Evolutionary conservation across 2,888 invertebrate species (phyloP).

Genomic region (Hermaeophaga mercurialis): DNA sequence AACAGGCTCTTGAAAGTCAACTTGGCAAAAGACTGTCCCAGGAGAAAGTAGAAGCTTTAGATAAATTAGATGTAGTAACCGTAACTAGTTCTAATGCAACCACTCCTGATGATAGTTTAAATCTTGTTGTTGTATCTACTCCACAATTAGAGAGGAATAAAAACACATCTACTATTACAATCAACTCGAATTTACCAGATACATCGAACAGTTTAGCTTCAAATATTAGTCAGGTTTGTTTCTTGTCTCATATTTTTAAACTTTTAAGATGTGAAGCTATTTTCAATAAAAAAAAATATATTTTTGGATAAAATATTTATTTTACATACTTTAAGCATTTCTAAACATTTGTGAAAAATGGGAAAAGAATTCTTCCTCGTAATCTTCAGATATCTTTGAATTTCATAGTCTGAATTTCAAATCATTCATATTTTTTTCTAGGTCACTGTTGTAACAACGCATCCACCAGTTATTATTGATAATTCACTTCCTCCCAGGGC

Average conservation of each 20-base stretch:
- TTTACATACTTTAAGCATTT: no score
- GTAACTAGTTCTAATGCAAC: constrained; percentile 45
- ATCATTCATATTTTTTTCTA: constrained; percentile 57
- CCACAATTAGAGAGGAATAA: constrained; percentile 51
- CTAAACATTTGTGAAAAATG: no score
- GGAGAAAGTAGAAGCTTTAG: constrained; percentile 34
- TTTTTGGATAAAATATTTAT: no score
- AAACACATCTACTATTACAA: constrained; percentile 61
- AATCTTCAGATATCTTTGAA: no score
- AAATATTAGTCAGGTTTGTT: constrained; percentile 69
- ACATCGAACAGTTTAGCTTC: constrained; percentile 76
- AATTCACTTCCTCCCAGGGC: constrained; percentile 61
- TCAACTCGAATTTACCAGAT: constrained; percentile 62
- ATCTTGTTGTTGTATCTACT: constrained; percentile 52
- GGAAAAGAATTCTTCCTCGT: no score
- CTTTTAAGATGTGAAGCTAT: constrained; percentile 1
- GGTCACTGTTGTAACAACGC: constrained; percentile 83
- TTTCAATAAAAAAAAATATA: neutral
- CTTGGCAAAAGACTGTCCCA: constrained; percentile 40
- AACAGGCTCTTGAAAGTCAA: constrained; percentile 44
- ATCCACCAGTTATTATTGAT: constrained; percentile 78
- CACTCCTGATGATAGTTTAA: constrained; percentile 47
- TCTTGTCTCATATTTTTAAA: constrained; percentile 9
- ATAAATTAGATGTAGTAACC: constrained; percentile 42
- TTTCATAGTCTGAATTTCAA: no score